Percentiles rank a stretch among this genome's conserved stretches.
phyloP scores from a whole-genome alignment of 2,113 vertebrate genomes.

The Psammodynastes pulverulentus region DNA sequence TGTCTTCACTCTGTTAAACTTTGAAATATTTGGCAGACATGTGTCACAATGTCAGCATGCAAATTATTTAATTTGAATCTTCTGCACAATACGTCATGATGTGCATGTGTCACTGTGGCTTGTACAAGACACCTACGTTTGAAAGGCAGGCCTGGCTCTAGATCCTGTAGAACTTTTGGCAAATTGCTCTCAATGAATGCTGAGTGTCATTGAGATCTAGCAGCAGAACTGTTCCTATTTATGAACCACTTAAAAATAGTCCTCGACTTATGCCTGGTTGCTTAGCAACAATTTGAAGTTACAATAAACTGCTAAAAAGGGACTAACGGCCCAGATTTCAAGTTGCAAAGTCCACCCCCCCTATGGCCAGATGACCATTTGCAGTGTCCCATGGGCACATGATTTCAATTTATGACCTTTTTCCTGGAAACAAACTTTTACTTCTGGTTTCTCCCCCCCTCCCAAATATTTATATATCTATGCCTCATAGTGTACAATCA shows the following conservation, averaged over 20 bases:
- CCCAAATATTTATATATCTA: too few relatives aligned
- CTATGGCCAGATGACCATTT: not conserved
- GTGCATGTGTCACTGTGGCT: not conserved
- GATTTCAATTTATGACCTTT: not conserved
- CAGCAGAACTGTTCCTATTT: not conserved
- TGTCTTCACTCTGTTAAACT: not conserved
- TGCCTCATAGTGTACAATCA: not conserved
- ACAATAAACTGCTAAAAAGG: not conserved
- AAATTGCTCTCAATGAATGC: not conserved
- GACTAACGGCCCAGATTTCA: not conserved
- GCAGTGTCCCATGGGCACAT: too few relatives aligned
- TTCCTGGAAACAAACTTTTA: not conserved
- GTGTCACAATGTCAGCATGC: not conserved
- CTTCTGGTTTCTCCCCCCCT: too few relatives aligned
- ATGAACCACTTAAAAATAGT: not conserved
- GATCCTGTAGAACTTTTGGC: not conserved
- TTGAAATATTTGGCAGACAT: not conserved
- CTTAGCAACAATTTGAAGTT: not conserved
- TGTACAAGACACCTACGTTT: not conserved
- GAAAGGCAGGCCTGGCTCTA: not conserved
- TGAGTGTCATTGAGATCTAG: not conserved
- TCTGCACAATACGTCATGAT: not conserved
- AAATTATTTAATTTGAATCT: not conserved
- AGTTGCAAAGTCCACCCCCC: not conserved
- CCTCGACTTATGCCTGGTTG: not conserved